Percentiles rank a stretch among this genome's conserved stretches.
These are phyloP conservation scores for Raja brachyura DNA, from an alignment of 2,113 vertebrate genomes.

Conservation along the genomic window DNA sequence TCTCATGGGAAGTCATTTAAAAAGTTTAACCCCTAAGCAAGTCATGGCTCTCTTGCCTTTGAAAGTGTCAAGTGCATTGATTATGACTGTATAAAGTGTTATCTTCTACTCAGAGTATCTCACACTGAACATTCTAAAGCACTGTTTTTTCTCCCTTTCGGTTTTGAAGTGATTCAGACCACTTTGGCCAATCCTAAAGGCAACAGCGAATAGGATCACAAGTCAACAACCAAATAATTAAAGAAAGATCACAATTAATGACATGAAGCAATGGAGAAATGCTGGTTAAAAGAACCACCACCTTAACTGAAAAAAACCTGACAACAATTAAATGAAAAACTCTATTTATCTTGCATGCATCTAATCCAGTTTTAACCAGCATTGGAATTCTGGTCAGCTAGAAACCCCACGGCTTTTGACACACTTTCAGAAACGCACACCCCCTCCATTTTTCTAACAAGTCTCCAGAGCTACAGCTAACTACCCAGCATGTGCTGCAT, in stretches of 20 bases:
- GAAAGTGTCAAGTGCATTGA: conserved; percentile 81
- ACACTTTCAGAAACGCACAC: conserved; percentile 78
- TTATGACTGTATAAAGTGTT: conserved; percentile 75
- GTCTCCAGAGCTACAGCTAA: conserved; percentile 67
- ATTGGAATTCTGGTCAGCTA: conserved; percentile 82
- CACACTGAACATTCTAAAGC: conserved; percentile 59
- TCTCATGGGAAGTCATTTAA: conserved; percentile 78
- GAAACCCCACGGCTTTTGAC: conserved; percentile 83
- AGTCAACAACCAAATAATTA: conserved; percentile 58
- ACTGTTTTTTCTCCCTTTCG: conserved; percentile 51
- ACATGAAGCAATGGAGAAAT: conserved; percentile 60
- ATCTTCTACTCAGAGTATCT: conserved; percentile 69
- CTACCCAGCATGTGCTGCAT: conserved; percentile 56
- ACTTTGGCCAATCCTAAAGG: conserved; percentile 60
- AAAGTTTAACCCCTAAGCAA: conserved; percentile 85
- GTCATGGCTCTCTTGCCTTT: conserved; percentile 69
- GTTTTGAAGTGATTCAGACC: conserved; percentile 57
- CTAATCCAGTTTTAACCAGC: conserved; percentile 68
- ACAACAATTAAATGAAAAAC: conserved; percentile 83
- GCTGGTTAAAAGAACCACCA: conserved; percentile 71
- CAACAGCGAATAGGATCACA: conserved; percentile 51
- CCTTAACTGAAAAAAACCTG: conserved; percentile 63
- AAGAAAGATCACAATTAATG: conserved; percentile 44
- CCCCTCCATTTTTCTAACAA: conserved; percentile 64
- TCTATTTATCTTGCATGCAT: conserved; percentile 69